Conservation (phyloP, 2,888 invertebrate genomes). For the Melanchra persicariae region DNA sequence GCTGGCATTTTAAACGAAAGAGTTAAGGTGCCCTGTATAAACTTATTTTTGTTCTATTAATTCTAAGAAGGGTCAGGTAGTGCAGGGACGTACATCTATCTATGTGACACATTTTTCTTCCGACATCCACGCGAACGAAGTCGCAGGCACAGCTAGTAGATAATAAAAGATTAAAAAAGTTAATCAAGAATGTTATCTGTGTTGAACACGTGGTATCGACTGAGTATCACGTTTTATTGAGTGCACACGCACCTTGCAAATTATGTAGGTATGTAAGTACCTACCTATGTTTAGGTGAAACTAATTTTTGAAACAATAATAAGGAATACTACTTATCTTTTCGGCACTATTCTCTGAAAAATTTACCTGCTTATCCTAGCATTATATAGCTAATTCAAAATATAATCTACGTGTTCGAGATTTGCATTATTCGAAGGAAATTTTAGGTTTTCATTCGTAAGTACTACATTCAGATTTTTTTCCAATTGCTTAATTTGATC, state of each 20-base stretch:
- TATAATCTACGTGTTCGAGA: background rate
- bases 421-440: background rate
- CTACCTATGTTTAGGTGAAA: background rate
- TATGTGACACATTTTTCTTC: too few species aligned
- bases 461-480: background rate
- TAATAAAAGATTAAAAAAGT: conserved; percentile 7
- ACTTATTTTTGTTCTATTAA: too few species aligned
- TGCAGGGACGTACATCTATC: too few species aligned
- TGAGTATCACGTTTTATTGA: background rate
- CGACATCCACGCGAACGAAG: too few species aligned
- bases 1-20: too few species aligned
- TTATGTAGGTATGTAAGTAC: too few species aligned
- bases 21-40: too few species aligned
- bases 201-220: background rate
- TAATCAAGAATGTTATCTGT: conserved; percentile 4
- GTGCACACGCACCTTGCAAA: background rate
- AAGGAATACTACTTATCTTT: background rate
- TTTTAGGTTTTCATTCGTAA: background rate
- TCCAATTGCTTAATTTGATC: conserved; percentile 5
- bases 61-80: too few species aligned
- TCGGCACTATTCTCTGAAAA: background rate
- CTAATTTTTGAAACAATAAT: background rate
- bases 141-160: too few species aligned
- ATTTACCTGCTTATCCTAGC: too few species aligned
- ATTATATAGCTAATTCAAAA: too few species aligned